Evolutionary conservation across 2,888 invertebrate genomes (phyloP).

Genomic region (Cheilosia vulpina): DNA sequence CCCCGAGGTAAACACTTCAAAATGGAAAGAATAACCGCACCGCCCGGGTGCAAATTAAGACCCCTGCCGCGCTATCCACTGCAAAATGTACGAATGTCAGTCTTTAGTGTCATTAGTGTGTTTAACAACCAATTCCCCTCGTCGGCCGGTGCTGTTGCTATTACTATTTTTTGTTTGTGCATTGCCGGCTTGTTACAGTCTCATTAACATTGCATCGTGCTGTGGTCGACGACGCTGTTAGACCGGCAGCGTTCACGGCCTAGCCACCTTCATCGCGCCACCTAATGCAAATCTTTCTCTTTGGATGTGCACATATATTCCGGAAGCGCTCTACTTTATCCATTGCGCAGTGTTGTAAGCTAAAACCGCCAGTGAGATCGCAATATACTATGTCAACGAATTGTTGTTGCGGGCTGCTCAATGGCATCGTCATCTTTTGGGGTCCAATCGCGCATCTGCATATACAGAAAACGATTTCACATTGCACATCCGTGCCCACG

Average conservation of each 20-base stretch:
- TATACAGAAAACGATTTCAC: constrained; percentile 53
- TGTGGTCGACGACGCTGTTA: neutral
- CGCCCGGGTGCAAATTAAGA: constrained; percentile 40
- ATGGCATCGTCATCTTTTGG: constrained; percentile 31
- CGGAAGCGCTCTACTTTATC: constrained; percentile 59
- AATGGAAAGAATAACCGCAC: constrained; percentile 10
- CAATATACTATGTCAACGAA: constrained; percentile 49
- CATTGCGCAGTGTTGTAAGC: constrained; percentile 16
- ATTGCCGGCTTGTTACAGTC: constrained; percentile 46
- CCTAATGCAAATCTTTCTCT: constrained; percentile 38
- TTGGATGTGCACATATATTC: constrained; percentile 35
- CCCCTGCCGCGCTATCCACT: neutral
- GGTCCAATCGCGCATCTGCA: constrained; percentile 29
- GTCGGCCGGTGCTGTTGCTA: constrained; percentile 7
- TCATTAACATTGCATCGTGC: constrained; percentile 45
- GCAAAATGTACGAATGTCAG: constrained; percentile 35
- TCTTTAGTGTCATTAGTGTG: constrained; percentile 47
- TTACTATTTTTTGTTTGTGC: constrained; percentile 26
- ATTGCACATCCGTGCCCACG: constrained; percentile 56
- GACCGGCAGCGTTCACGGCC: constrained; percentile 41
- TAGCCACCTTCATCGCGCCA: constrained; percentile 34
- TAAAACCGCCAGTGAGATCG: constrained; percentile 27
- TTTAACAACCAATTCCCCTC: constrained; percentile 31
- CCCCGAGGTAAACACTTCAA: constrained; percentile 17
- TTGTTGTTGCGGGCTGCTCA: constrained; percentile 13